phyloP scores from a whole-genome alignment of 2,888 invertebrate species.

The Agrilus biguttatus region DNA sequence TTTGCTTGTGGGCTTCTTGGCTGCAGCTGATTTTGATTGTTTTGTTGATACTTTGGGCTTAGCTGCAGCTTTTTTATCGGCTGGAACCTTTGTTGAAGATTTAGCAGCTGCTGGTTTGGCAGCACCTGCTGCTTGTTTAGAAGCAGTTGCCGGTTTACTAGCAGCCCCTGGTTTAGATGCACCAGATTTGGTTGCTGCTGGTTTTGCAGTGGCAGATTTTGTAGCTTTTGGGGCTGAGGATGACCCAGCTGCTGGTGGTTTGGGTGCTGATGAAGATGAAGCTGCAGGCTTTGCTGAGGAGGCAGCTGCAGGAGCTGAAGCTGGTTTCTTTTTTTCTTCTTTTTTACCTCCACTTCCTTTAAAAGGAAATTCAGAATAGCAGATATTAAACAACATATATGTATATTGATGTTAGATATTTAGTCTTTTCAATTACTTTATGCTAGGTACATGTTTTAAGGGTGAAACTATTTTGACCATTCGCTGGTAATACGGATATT shows the following conservation, averaged over 20 bases:
- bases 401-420: too few species aligned
- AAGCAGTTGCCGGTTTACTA: constrained; percentile 17
- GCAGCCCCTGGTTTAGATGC: constrained; percentile 25
- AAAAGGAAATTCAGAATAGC: neutral
- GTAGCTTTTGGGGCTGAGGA: constrained; percentile 23
- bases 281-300: constrained; percentile 30
- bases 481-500: too few species aligned
- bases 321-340: constrained; percentile 36
- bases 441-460: too few species aligned
- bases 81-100: constrained; percentile 30
- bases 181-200: constrained; percentile 23
- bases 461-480: too few species aligned
- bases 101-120: constrained; percentile 18
- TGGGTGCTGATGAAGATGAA: constrained; percentile 28
- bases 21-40: constrained; percentile 20
- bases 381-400: neutral
- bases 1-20: constrained; percentile 30
- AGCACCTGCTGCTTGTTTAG: constrained; percentile 7
- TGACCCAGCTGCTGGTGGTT: constrained; percentile 19
- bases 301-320: constrained; percentile 23
- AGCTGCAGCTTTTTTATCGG: constrained; percentile 31
- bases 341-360: constrained; percentile 30
- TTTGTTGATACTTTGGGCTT: constrained; percentile 32
- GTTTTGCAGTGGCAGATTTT: constrained; percentile 15
- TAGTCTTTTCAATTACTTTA: too few species aligned